Conservation (phyloP, 2,797 vertebrate genomes). For the Macrochelys suwanniensis region DNA sequence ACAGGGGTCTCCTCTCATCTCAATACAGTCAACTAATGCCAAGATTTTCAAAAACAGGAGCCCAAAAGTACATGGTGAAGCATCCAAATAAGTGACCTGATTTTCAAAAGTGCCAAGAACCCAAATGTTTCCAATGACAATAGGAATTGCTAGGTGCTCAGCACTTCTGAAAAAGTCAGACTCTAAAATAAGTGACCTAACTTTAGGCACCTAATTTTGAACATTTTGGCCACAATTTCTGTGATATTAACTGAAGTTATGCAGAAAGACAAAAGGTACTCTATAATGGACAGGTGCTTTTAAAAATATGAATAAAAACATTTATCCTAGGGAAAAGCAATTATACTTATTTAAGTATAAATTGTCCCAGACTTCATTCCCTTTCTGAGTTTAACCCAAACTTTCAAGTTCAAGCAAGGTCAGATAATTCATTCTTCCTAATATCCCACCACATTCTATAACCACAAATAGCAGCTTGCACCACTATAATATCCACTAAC, state of each 20-base stretch:
- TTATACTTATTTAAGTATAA: background rate
- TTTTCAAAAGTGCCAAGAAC: background rate
- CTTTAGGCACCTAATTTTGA: background rate
- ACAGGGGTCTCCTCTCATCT: background rate
- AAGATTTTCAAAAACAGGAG: background rate
- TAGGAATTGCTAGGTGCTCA: background rate
- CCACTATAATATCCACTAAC: no score
- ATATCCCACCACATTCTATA: background rate
- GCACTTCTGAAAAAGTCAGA: background rate
- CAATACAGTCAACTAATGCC: background rate
- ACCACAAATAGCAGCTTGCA: background rate
- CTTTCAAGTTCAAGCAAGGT: rapidly evolving
- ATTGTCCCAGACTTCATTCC: background rate
- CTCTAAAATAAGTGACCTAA: background rate
- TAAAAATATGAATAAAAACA: no score
- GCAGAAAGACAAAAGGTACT: background rate
- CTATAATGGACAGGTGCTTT: background rate
- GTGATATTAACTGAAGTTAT: background rate
- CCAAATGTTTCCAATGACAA: background rate
- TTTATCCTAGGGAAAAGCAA: background rate
- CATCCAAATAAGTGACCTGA: background rate
- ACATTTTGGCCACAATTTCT: background rate
- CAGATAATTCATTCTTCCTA: background rate
- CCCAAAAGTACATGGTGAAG: background rate
- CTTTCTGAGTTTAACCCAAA: background rate